Evolutionary conservation across 2,797 vertebrate species (phyloP).

Genomic region (Discoglossus pictus): DNA sequence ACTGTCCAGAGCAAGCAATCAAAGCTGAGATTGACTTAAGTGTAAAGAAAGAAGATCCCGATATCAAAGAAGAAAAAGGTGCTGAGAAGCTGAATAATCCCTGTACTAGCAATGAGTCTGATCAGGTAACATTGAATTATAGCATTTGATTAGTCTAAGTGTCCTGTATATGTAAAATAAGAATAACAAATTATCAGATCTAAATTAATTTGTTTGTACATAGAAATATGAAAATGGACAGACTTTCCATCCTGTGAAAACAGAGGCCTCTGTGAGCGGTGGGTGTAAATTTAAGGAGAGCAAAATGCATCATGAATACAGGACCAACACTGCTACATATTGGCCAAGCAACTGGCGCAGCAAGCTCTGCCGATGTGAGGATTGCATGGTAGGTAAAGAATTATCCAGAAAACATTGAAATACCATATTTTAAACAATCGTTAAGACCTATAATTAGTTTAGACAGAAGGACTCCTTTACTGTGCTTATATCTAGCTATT

Average conservation of each 20-base stretch:
- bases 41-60: slow-evolving; percentile 35
- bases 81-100: slow-evolving; percentile 61
- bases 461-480: no score
- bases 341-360: slow-evolving; percentile 89
- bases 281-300: slow-evolving; percentile 79
- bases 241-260: slow-evolving; percentile 53
- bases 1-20: slow-evolving; percentile 55
- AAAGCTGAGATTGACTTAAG: slow-evolving; percentile 58
- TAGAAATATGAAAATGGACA: slow-evolving; percentile 41
- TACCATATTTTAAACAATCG: no score
- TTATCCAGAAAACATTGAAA: no score
- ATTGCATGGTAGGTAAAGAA: slow-evolving; percentile 81
- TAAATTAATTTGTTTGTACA: background rate
- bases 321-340: slow-evolving; percentile 80
- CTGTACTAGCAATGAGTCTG: slow-evolving; percentile 65
- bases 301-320: slow-evolving; percentile 61
- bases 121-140: slow-evolving; percentile 44
- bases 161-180: no score
- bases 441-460: no score
- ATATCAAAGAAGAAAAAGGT: slow-evolving; percentile 50
- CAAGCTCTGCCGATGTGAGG: slow-evolving; percentile 84
- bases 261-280: slow-evolving; percentile 53
- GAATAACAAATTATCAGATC: no score
- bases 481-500: no score
- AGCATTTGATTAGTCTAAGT: no score